Evolutionary conservation across 2,888 invertebrate species (phyloP), one percentile per base, ranked within the genome.

Genomic region (Plemyria rubiginata): DNA sequence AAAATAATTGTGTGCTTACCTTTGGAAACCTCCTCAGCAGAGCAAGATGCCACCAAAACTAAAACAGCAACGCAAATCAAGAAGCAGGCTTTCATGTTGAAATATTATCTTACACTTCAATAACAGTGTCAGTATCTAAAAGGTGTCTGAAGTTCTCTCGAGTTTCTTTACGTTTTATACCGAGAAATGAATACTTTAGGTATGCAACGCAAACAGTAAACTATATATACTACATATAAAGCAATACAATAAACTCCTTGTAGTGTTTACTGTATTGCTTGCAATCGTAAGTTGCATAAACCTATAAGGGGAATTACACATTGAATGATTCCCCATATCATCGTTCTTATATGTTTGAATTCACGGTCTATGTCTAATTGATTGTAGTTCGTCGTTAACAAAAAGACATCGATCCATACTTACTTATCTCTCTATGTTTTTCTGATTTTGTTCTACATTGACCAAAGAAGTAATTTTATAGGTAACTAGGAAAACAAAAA

Each of bases 21-120:
- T 55, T 51, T 8, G 38, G 41, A 45, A n/a, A 16, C 43, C 8
- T 43, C 45, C 36, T 56, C 58, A 16, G 55, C 65, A 13, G 61
- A 53, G 13, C 62, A 52, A 15, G 55, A 57, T 4, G 65, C 58
- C 22, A 59, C 55, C 32, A 68, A 54, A 9, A 63, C 56, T 15
- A 70, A 40, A 13, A 66, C n/a, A 13, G 68, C 22, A 54, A 55
- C 60, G 38, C 67, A 67, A 53, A 70, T 15, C 29, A 70, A 55
- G 22, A 68, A 60, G 15, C 51, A 64, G 0, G 60, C 58, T 48
- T 64, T 71, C 71, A 71, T 71, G 5, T 15, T 49, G 8, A 38
- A 38, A 28, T 48, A 32, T 28, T 50, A 8, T 54, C 8, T 5
- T 9, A 48, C 22, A 6, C 48, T n/a, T 16, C 4, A 43, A 15